A percentile compares a stretch with the other conserved stretches of the same genome.
Conservation (phyloP, 2,888 invertebrate species). For the Eilema depressum region DNA sequence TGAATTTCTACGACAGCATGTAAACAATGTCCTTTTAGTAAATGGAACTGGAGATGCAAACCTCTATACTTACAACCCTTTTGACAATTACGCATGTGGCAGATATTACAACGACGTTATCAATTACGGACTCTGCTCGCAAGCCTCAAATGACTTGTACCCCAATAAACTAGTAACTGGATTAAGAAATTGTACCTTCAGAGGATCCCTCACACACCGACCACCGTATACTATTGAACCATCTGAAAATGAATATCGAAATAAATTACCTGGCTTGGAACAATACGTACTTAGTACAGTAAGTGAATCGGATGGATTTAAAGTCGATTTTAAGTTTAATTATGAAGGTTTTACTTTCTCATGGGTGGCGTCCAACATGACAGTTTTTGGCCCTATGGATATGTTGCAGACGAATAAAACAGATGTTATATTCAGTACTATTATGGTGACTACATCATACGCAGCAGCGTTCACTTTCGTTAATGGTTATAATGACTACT, state of each 20-base stretch:
- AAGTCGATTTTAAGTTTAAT: conserved; percentile 11
- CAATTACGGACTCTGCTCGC: conserved; percentile 60
- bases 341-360: not conserved
- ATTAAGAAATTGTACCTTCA: conserved; percentile 65
- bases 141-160: conserved; percentile 48
- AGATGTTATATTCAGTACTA: conserved; percentile 49
- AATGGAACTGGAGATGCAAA: conserved; percentile 55
- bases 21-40: conserved; percentile 58
- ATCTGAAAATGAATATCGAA: conserved; percentile 11
- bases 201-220: conserved; percentile 52
- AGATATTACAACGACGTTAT: conserved; percentile 61
- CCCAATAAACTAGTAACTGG: conserved; percentile 58
- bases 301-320: conserved; percentile 21
- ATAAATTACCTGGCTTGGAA: conserved; percentile 21
- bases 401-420: conserved; percentile 48
- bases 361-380: conserved; percentile 31
- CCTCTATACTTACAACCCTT: conserved; percentile 70
- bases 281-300: conserved; percentile 18
- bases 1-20: conserved; percentile 53
- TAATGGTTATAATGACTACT: conserved; percentile 51
- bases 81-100: conserved; percentile 70
- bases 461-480: conserved; percentile 55
- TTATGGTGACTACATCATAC: conserved; percentile 40
- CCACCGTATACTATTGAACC: conserved; percentile 58
- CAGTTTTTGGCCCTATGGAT: conserved; percentile 37